phyloP scores from a whole-genome alignment of 2,888 invertebrate species.

The Apodemia duryi region DNA sequence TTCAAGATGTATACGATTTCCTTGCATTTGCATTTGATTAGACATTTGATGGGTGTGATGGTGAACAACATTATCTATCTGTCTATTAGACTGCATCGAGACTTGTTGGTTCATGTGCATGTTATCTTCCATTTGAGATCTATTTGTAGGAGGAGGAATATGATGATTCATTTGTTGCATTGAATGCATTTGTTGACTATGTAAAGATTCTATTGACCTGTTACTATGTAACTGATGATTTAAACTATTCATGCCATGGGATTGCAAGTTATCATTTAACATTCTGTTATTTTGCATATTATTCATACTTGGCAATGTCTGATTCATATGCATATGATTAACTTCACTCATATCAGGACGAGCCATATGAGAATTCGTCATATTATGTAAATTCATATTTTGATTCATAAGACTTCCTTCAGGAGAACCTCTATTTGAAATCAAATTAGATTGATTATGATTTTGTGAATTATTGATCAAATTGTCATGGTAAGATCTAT shows the following conservation, averaged over 20 bases:
- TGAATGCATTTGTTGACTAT: conserved; percentile 61
- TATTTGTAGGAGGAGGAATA: conserved; percentile 45
- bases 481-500: conserved; percentile 62
- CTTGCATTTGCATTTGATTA: conserved; percentile 70
- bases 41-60: conserved; percentile 72
- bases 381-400: conserved; percentile 62
- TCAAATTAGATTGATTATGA: conserved; percentile 55
- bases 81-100: conserved; percentile 63
- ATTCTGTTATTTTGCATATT: conserved; percentile 68
- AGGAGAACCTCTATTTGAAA: conserved; percentile 59
- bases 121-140: conserved; percentile 60
- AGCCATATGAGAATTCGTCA: conserved; percentile 56
- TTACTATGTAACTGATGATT: conserved; percentile 64
- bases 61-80: conserved; percentile 58
- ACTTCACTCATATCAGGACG: conserved; percentile 59
- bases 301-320: conserved; percentile 56
- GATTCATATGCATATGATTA: conserved; percentile 71
- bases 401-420: conserved; percentile 61
- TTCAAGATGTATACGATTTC: conserved; percentile 61
- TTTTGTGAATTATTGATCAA: conserved; percentile 52
- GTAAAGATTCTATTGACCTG: conserved; percentile 64
- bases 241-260: conserved; percentile 60
- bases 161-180: conserved; percentile 71
- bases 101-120: conserved; percentile 68
- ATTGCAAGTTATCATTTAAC: conserved; percentile 68